Evolutionary conservation across 1,140 invertebrate genomes (phyloP), one percentile per base, ranked within the genome.

Genomic region (Halesus radiatus): DNA sequence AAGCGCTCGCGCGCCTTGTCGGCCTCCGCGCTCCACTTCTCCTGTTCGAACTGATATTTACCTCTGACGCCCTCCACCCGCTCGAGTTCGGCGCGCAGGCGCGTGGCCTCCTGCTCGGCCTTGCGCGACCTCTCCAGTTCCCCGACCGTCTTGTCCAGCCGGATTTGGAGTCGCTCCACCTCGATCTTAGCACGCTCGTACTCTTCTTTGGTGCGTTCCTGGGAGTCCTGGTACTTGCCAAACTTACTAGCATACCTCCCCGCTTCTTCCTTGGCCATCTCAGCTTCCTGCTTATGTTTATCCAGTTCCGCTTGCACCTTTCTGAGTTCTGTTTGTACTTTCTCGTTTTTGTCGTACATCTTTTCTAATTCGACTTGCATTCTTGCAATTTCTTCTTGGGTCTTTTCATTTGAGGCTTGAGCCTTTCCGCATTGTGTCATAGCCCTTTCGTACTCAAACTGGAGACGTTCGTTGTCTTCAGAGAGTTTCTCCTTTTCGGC

Each of bases 21-120:
- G 70, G 92, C 88, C 85, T 94, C 87, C 87, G 91, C 84, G 92
- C 90, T 91, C 89, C 92, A 93, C 84, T 96, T 96, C 87, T 97
- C 96, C 86, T 95, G 94, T 89, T 96, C 95, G 87, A 95, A 94
- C 87, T 95, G 94, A 89, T 95, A 96, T 93, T 97, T 97, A 91
- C 94, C 93, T 90, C 94, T 92, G 77, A 93, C 92, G 81, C 92
- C 92, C 85, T 96, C 94, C 84, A 92, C 92, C 84, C 94, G 91
- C 85, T 95, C 94, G 84, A 96, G 88, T 85, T 95, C 95, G 73
- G 92, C 91, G 72, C 93, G 92, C 64, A 94, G 88, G 86, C 92
- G 90, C 72, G 89, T 88, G 18, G 92, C 90, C 85, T 95, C 94
- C 85, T 93, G 91, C 79, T 93, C 91, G 26, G 92, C 90, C 85